Base-by-base conservation (phyloP, 2,888 invertebrate species). In the Drosophila subsilvestris region DNA sequence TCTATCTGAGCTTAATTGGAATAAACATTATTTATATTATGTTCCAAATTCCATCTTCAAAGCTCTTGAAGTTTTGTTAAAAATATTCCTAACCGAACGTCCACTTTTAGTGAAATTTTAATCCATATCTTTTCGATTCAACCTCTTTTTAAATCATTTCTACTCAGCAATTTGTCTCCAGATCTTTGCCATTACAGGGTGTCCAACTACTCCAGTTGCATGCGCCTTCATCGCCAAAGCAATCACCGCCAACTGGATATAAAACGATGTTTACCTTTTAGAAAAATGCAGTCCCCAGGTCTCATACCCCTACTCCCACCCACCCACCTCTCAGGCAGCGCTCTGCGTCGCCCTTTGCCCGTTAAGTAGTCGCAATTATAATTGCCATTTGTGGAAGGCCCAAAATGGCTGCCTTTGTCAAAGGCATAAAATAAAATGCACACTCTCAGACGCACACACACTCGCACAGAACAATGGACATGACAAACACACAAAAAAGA, bases 361-460 rank as follows among this genome's bases (percentile, higher is more conserved):
- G 82, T 76, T 83, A 83, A 83, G 83, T 83, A 83, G 83, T 70
- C 71, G 63, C 87, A 87, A 87, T 83, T 83, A 85, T 87, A 83
- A 83, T 87, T 83, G 83, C 82, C 79, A 73, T 77, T 87, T 85
- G 86, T 68, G 75, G 67, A 45, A 55, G 68, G 51, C 59, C 50
- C 73, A 83, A 83, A 83, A 83, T 83, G 82, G 82, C 87, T 69
- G 79, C 74, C 74, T 54, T 68, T 78, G 63, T 75, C 59, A 58
- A 55, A 57, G 50, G 45, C 2, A n/a, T 37, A 58, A 60, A 65
- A 62, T 44, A 76, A 54, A 32, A 32, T 32, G 32, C 37, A 37
- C 37, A 37, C 37, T 14, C 37, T 32, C 32, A 32, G 32, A 32
- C 5, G 14, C 12, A 37, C 37, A 37, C 7, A 37, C 51, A 56